Percentiles rank a stretch among this genome's conserved stretches.
Evolutionary conservation across 2,888 invertebrate genomes (phyloP).

Genomic region (Drosophila gaucha): DNA sequence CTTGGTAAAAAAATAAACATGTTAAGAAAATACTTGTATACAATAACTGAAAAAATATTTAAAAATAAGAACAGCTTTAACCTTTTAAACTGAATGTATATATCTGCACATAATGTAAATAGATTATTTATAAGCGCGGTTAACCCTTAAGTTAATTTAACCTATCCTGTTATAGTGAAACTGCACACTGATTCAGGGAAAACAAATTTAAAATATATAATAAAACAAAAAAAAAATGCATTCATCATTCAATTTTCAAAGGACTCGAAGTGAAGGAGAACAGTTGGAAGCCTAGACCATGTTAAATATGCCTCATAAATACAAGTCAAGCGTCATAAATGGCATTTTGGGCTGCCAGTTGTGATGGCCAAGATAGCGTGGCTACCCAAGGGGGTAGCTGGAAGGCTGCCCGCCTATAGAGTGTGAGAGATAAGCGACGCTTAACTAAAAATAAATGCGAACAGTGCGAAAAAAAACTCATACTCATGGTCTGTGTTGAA

Average conservation of each 20-base stretch:
- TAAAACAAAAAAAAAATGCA: too few relatives aligned
- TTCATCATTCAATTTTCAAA: neutral
- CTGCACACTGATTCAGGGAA: too few relatives aligned
- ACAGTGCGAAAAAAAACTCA: conserved; percentile 25
- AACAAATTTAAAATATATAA: too few relatives aligned
- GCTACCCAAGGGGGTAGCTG: neutral
- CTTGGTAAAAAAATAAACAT: too few relatives aligned
- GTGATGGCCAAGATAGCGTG: conserved; percentile 1
- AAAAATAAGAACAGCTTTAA: too few relatives aligned
- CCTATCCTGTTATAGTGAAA: too few relatives aligned
- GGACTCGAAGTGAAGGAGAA: neutral
- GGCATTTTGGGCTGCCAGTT: conserved; percentile 43
- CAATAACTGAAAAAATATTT: too few relatives aligned
- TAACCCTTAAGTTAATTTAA: too few relatives aligned
- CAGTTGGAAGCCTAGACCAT: conserved; percentile 22
- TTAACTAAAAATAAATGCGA: conserved; percentile 59
- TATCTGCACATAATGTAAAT: too few relatives aligned
- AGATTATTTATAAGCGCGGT: too few relatives aligned
- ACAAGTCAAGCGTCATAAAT: conserved; percentile 67
- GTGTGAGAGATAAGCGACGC: conserved; percentile 53
- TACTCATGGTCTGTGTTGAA: conserved; percentile 43
- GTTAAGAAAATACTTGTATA: too few relatives aligned
- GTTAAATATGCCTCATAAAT: conserved; percentile 58
- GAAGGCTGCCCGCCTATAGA: neutral
- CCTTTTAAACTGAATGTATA: too few relatives aligned